A percentile compares a stretch with the other conserved stretches of the same genome.
Evolutionary conservation across 2,113 vertebrate species (phyloP).

Genomic region (Pagrus major): DNA sequence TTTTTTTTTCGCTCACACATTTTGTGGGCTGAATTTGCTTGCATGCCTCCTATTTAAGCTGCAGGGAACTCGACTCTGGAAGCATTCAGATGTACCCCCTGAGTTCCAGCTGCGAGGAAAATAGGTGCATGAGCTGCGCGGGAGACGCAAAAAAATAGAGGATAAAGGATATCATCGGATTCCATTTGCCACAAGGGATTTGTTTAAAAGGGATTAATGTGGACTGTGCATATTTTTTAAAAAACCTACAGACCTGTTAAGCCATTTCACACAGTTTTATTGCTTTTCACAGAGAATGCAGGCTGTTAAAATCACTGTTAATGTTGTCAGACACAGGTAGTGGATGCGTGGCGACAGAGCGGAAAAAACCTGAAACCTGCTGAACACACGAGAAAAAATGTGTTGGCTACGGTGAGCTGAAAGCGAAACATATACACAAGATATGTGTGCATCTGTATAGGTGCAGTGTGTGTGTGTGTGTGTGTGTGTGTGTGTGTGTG

Average conservation of each 20-base stretch:
- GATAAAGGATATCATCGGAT: constrained; percentile 46
- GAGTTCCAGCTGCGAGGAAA: constrained; percentile 65
- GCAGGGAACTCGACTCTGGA: constrained; percentile 51
- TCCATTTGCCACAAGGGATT: constrained; percentile 38
- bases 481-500: constrained; percentile 14
- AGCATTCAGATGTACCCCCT: constrained; percentile 60
- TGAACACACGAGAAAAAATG: constrained; percentile 23
- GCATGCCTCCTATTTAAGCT: constrained; percentile 60
- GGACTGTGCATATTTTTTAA: constrained; percentile 37
- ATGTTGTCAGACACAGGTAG: constrained; percentile 24
- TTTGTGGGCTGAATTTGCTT: constrained; percentile 35
- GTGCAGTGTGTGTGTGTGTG: constrained; percentile 14
- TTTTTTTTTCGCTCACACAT: too few species aligned
- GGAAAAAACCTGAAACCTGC: constrained; percentile 38
- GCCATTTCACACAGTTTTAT: constrained; percentile 9
- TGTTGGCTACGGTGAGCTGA: neutral
- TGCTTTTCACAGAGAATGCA: constrained; percentile 36
- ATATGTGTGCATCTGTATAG: neutral
- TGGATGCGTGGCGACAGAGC: constrained; percentile 5
- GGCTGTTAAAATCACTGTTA: constrained; percentile 21
- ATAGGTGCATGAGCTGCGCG: constrained; percentile 43
- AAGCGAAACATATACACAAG: constrained; percentile 13
- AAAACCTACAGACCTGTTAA: constrained; percentile 23
- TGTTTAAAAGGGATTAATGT: constrained; percentile 29
- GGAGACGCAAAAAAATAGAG: constrained; percentile 51